phyloP scores from a whole-genome alignment of 1,140 invertebrate species.

The Halyomorpha halys region DNA sequence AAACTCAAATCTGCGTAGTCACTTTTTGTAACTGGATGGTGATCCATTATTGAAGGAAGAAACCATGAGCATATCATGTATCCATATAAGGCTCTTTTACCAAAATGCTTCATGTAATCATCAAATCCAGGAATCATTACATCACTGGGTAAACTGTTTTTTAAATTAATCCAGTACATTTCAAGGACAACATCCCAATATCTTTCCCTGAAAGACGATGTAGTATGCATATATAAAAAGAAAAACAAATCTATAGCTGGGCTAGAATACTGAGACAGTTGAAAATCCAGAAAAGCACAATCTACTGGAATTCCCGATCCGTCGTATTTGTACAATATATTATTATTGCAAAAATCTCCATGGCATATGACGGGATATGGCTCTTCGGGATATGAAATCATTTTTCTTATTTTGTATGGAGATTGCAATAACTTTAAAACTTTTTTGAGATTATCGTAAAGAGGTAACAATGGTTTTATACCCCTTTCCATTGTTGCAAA shows the following conservation, averaged over 20 bases:
- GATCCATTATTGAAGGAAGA: background rate
- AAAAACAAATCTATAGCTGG: background rate
- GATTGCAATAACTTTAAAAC: background rate
- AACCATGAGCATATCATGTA: background rate
- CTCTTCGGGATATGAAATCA: constrained; percentile 29
- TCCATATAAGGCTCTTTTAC: background rate
- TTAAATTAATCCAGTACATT: background rate
- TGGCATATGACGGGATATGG: constrained; percentile 40
- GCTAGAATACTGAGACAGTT: constrained; percentile 26
- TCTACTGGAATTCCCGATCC: constrained; percentile 26
- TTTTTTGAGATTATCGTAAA: background rate
- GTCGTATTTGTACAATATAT: constrained; percentile 41
- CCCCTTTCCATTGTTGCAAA: constrained; percentile 9
- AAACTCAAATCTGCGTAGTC: too few species aligned
- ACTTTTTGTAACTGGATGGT: too few species aligned
- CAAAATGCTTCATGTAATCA: background rate
- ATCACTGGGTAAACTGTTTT: background rate
- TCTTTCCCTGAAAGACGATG: background rate
- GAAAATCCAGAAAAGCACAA: constrained; percentile 39
- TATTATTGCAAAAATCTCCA: constrained; percentile 46
- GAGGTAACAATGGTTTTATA: background rate
- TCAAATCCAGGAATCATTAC: background rate
- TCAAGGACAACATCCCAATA: background rate
- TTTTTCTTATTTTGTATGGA: constrained; percentile 3
- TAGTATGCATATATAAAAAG: background rate